phyloP scores from a whole-genome alignment of 1,140 invertebrate genomes.

The Potamilus streckersoni region DNA sequence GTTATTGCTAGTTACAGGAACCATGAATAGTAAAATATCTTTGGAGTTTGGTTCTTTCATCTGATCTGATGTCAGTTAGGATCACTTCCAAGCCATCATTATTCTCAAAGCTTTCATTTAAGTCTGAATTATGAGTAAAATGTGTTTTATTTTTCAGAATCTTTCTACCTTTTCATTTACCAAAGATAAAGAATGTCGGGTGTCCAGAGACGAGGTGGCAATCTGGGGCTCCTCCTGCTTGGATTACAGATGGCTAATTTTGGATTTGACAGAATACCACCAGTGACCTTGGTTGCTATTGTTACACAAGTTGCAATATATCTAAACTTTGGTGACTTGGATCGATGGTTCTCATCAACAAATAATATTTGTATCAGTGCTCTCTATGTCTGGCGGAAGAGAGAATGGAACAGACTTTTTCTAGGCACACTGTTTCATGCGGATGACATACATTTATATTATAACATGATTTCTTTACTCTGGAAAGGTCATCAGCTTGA shows the following conservation, averaged over 20 bases:
- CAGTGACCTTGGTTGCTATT: conserved; percentile 73
- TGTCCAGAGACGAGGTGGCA: not conserved
- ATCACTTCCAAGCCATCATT: too few relatives aligned
- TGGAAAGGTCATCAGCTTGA: conserved; percentile 75
- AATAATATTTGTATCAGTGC: conserved; percentile 75
- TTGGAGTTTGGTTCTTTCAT: too few relatives aligned
- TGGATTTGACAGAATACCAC: conserved; percentile 75
- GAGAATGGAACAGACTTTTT: conserved; percentile 74
- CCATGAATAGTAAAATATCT: too few relatives aligned
- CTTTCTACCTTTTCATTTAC: too few relatives aligned
- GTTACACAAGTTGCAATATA: conserved; percentile 63
- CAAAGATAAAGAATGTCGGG: too few relatives aligned
- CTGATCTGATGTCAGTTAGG: too few relatives aligned
- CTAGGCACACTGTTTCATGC: conserved; percentile 77
- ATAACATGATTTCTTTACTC: conserved; percentile 80
- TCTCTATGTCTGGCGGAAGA: conserved; percentile 70
- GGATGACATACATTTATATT: conserved; percentile 81
- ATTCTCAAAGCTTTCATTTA: too few relatives aligned
- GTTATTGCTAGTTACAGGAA: too few relatives aligned
- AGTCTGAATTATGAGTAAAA: too few relatives aligned
- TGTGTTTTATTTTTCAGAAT: too few relatives aligned
- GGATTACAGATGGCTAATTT: conserved; percentile 59
- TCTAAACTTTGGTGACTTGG: conserved; percentile 46
- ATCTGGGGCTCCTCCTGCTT: conserved; percentile 54
- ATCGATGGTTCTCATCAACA: conserved; percentile 43